Evolutionary conservation across 2,888 invertebrate species (phyloP), one percentile per base, ranked within the genome.

Genomic region (Ennomos quercinarius): DNA sequence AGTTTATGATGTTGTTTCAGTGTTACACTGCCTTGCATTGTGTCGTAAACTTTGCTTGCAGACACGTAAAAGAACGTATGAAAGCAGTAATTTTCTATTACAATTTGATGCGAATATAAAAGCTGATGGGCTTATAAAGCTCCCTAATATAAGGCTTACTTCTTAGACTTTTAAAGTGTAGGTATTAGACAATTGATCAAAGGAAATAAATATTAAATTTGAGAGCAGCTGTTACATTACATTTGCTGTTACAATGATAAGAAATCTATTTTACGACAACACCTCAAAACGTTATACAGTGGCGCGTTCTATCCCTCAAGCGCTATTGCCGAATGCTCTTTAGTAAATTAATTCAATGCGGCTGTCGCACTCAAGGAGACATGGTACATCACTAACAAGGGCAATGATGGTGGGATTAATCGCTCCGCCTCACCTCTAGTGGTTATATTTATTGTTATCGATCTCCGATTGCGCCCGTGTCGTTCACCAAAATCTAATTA

Each of bases 401-500:
- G 67, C 71, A 74, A 68, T 74, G 74, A 77, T 75, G 73, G 73
- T 65, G 62, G 72, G 73, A 82, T 80, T 77, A 73, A 77, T 68
- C 73, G 59, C 64, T 71, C 65, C 73, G 77, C 84, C 81, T 81
- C 76, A 83, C 80, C 80, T 84, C 76, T 73, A 77, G 78, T 64
- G 74, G 76, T 77, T 78, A 79, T 86, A 87, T 90, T 88, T 89
- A 88, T 86, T 86, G 84, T 86, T 87, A 88, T 88, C 83, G 79
- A 80, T 73, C 72, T 72, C 77, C 75, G 84, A 89, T 86, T 86
- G 84, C 82, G 81, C 81, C 72, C 77, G 77, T 78, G 74, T 76
- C 80, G 78, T 80, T n/a, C 81, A 76, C 80, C 82, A 68, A 83
- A 89, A 91, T 91, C 84, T 82, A 91, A 89, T 91, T 89, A 91